A percentile compares a stretch with the other conserved stretches of the same genome.
phyloP scores from a whole-genome alignment of 2,888 invertebrate species.

The Stenotaenia linearis region DNA sequence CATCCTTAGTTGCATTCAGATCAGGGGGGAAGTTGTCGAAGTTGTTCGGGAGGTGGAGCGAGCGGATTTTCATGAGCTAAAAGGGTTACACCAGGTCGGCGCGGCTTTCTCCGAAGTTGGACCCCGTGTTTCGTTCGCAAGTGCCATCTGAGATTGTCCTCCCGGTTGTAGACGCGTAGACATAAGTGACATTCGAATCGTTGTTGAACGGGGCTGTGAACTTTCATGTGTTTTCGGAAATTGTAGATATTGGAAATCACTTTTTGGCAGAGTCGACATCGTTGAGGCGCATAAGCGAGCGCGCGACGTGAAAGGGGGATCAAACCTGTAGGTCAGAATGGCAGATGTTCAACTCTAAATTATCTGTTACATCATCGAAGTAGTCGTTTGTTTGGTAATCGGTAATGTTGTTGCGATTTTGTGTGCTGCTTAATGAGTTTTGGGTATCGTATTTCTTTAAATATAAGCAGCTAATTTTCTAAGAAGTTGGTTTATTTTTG shows the following conservation, averaged over 20 bases:
- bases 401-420: too few species aligned
- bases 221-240: slow-evolving; percentile 35
- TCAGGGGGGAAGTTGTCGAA: not conserved
- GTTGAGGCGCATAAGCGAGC: slow-evolving; percentile 33
- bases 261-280: slow-evolving; percentile 32
- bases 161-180: slow-evolving; percentile 30
- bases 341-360: not conserved
- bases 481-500: too few species aligned
- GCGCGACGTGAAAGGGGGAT: slow-evolving; percentile 13
- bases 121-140: slow-evolving; percentile 33
- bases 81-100: not conserved
- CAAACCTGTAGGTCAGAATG: not conserved
- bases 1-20: not conserved
- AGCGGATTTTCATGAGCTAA: not conserved
- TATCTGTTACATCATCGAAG: too few species aligned
- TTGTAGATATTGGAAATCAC: slow-evolving; percentile 35
- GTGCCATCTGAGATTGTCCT: slow-evolving; percentile 34
- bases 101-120: slow-evolving; percentile 21
- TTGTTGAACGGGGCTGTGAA: slow-evolving; percentile 31
- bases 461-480: too few species aligned
- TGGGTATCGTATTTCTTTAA: too few species aligned
- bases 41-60: not conserved
- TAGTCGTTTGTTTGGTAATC: too few species aligned
- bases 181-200: slow-evolving; percentile 31
- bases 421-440: too few species aligned